Evolutionary conservation across 2,113 vertebrate species (phyloP), one percentile per base, ranked within the genome.

Genomic region (Grantiella picta): DNA sequence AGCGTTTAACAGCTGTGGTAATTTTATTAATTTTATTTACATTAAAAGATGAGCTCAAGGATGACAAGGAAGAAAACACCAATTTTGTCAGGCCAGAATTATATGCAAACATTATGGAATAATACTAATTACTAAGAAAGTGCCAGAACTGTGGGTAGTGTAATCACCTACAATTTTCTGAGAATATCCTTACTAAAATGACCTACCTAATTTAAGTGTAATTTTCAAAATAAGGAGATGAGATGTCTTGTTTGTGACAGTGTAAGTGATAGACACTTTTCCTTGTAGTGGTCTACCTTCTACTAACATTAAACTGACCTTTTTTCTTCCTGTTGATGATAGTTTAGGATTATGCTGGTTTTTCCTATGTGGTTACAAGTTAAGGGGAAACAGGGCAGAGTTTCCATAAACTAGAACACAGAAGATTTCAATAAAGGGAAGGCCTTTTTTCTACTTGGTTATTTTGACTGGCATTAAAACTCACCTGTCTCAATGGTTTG

Each of bases 141-240:
- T 90, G 23, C 81, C 45, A 91, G 70, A 50, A 52, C 17, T 88
- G 81, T 91, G 81, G 78, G 61, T 53, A 90, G 56, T 75, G 47
- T 96, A 94, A 91, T 94, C 29, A 84, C 88, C 75, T 94, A 36
- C 84, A 94, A 91, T 97, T 96, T 97, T 96, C 96, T 96, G 69
- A 92, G 54, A 96, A 79, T 75, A 79, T 71, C n/a, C 33, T 83
- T 93, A 75, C 79, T 94, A 79, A 86, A 96, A 80, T 78, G 40
- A 80, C 77, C 60, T 91, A 73, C 45, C 54, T 93, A 93, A 93
- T 90, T 94, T 94, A 65, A 85, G 66, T 60, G 29, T 89, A 85
- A 89, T 95, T 97, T 92, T 71, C 75, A 93, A 90, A 96, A 91
- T 76, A 89, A 81, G 82, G 71, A 91, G 52, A 68, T 49, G 16